Conservation (phyloP, 2,113 vertebrate species). For the Bubo bubo region DNA sequence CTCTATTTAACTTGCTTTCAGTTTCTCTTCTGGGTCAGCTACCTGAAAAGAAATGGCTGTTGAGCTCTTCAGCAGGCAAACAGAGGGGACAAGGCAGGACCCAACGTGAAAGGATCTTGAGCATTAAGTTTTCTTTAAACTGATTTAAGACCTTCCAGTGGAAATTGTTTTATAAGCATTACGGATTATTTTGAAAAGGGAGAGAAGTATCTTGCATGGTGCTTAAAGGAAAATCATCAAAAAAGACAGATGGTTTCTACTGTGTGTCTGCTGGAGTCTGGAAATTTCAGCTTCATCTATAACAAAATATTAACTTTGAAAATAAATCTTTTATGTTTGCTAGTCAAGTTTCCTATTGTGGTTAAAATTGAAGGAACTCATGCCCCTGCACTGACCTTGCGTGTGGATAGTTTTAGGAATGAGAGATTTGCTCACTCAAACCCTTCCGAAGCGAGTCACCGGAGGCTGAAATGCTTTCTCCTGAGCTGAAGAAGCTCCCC, state of each 20-base stretch:
- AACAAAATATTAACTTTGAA: background rate
- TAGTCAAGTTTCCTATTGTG: background rate
- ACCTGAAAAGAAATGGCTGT: background rate
- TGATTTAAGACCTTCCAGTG: background rate
- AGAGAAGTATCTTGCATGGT: background rate
- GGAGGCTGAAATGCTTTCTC: background rate
- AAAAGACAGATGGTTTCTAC: background rate
- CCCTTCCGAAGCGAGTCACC: background rate
- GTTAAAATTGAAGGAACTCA: background rate
- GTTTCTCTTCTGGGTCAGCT: background rate
- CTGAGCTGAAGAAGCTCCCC: background rate
- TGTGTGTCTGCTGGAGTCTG: background rate
- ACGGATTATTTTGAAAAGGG: background rate
- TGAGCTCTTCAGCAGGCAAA: background rate
- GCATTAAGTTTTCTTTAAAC: background rate
- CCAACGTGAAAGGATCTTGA: background rate
- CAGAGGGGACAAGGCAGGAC: background rate
- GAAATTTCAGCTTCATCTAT: background rate
- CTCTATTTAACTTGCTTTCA: background rate
- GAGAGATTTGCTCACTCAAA: background rate
- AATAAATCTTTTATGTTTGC: background rate
- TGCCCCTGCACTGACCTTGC: background rate
- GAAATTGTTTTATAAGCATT: background rate
- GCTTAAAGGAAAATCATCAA: background rate
- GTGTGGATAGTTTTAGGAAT: background rate